Base-by-base conservation (phyloP, 92 coral and sea anemone species). In the Montipora capitata region DNA sequence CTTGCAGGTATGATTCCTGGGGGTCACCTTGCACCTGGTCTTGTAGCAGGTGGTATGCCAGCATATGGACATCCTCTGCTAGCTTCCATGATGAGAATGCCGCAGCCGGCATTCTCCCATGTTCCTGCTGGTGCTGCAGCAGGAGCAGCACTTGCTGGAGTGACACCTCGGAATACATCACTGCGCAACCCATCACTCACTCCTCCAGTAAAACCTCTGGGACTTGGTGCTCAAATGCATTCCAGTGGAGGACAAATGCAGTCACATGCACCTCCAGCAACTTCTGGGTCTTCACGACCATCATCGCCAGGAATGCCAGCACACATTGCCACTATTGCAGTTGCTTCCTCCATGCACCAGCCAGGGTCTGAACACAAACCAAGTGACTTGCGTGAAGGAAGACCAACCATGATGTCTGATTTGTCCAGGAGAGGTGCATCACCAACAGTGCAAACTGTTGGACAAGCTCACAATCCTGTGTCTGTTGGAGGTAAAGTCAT, bases 101-200 rank as follows among this genome's bases (percentile, higher is more conserved):
- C 86, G 0, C 96, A 84, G 40, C 96, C 94, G 35, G 85, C 94
- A 0, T 95, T 94, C 15, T 87, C 96, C 3, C 98, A 95, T 86
- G 95, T 95, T 27, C 98, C 98, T 5, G 89, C 89, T 38, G 96
- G 97, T 12, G 97, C 98, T 52, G 92, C 98, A 1, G 94, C 95
- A 41, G 97, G 98, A 0, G 96, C 99, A 10, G 96, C 99, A 4
- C 89, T 95, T 16, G 99, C 97, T 44, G 93, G 94, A 78, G 98
- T 94, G 58, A 87, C 93, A 45, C 96, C 98, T 7, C 84, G 96
- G 83, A 86, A 87, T 82, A 81, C 91, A 1, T 76, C 89, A 18
- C 48, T 90, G 6, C 91, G 96, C 41, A 84, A 74, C 8, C 83
- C 92, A 58, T n/a, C 95, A 38, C 44, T 88, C 61, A 87, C 90